A percentile compares a stretch with the other conserved stretches of the same genome.
Evolutionary conservation across 2,888 invertebrate species (phyloP).

Genomic region (Heliconius aoede): DNA sequence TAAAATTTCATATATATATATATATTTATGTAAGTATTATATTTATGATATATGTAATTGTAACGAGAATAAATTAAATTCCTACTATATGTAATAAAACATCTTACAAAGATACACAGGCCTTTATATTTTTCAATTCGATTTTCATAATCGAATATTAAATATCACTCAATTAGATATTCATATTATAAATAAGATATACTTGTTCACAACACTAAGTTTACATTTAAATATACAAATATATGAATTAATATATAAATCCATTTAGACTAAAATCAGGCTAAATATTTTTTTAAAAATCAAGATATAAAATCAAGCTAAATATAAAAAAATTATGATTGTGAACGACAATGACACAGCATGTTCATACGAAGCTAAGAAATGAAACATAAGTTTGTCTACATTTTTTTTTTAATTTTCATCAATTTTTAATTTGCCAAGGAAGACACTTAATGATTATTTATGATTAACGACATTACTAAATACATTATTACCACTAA

Average conservation of each 20-base stretch:
- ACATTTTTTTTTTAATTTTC: slow-evolving; percentile 5
- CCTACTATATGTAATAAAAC: not conserved
- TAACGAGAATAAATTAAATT: slow-evolving; percentile 14
- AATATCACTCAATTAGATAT: slow-evolving; percentile 11
- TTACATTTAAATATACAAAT: not conserved
- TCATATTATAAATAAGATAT: slow-evolving; percentile 7
- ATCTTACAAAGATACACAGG: slow-evolving; percentile 12
- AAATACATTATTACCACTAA: not conserved
- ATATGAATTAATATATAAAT: not conserved
- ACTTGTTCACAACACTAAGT: slow-evolving; percentile 19
- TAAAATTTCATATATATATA: not conserved
- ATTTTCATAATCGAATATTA: slow-evolving; percentile 1
- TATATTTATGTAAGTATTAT: not conserved
- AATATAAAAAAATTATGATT: not conserved
- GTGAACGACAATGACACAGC: not conserved
- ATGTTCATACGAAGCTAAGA: not conserved
- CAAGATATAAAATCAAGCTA: not conserved
- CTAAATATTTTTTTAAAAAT: too few species aligned
- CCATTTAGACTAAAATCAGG: too few species aligned
- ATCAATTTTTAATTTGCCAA: not conserved
- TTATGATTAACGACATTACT: not conserved
- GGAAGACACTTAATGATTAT: not conserved
- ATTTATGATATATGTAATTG: not conserved
- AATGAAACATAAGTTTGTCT: not conserved
- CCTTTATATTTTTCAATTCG: slow-evolving; percentile 3